These are phyloP conservation scores for Oryzias sinensis DNA, from an alignment of 2,797 vertebrate species.

Conservation along the genomic window DNA sequence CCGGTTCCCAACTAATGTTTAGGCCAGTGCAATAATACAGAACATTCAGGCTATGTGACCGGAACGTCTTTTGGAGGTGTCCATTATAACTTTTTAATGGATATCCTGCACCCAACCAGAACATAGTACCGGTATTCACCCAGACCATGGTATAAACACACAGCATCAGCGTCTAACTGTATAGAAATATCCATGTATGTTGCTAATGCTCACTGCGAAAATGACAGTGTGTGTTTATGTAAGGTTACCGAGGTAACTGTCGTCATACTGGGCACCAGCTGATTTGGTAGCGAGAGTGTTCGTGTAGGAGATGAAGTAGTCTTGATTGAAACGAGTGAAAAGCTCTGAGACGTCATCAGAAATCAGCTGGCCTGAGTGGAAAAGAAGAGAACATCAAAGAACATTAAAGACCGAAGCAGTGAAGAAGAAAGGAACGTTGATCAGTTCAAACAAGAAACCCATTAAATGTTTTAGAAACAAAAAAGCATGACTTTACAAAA, in stretches of 20 bases:
- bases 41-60: no score
- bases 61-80: no score
- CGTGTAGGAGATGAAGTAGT: slow-evolving; percentile 71
- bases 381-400: not conserved
- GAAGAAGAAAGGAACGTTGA: accelerated
- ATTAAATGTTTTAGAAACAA: no score
- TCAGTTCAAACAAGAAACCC: not conserved
- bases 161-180: no score
- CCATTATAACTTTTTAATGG: no score
- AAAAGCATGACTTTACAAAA: not conserved
- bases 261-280: slow-evolving; percentile 87
- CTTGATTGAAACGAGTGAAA: slow-evolving; percentile 69
- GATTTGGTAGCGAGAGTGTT: slow-evolving; percentile 85
- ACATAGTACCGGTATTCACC: no score
- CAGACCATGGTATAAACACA: no score
- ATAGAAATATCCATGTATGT: not conserved
- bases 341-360: slow-evolving; percentile 90
- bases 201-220: not conserved
- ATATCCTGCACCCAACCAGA: no score
- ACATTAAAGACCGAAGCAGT: not conserved
- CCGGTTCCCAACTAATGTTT: no score
- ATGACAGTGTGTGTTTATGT: slow-evolving; percentile 5
- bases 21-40: no score
- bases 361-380: slow-evolving; percentile 88
- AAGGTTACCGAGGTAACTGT: slow-evolving; percentile 91